A percentile compares a stretch with the other conserved stretches of the same genome.
These are phyloP conservation scores for Chamaea fasciata DNA, from an alignment of 2,113 vertebrate genomes.

Conservation along the genomic window DNA sequence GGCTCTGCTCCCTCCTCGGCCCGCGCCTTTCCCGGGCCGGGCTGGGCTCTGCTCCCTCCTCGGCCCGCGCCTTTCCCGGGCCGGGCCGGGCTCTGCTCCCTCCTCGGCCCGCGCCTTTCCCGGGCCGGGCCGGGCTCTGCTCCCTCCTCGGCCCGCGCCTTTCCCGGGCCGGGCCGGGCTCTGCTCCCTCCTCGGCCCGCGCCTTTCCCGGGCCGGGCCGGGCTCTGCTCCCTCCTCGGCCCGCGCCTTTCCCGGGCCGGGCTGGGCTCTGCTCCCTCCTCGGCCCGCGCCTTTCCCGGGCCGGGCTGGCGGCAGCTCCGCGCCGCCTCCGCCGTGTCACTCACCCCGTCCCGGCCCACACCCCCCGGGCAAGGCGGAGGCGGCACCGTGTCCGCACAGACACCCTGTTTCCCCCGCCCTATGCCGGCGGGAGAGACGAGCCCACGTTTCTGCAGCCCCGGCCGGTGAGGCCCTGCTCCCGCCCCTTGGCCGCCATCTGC, in stretches of 20 bases:
- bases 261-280: no score
- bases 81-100: no score
- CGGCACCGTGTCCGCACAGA: background rate
- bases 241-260: background rate
- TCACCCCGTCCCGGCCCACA: background rate
- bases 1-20: no score
- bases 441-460: fast-evolving
- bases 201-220: no score
- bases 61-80: no score
- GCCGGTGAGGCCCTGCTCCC: background rate
- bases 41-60: no score
- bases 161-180: background rate
- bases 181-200: background rate
- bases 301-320: background rate
- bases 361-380: background rate
- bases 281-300: background rate
- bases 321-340: background rate
- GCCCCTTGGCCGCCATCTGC: background rate
- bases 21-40: no score
- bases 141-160: no score
- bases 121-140: no score
- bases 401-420: background rate
- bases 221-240: fast-evolving
- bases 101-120: no score
- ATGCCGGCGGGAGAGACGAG: background rate